These are phyloP conservation scores for Eupsilia transversa DNA, from an alignment of 2,888 invertebrate species.

Conservation along the genomic window DNA sequence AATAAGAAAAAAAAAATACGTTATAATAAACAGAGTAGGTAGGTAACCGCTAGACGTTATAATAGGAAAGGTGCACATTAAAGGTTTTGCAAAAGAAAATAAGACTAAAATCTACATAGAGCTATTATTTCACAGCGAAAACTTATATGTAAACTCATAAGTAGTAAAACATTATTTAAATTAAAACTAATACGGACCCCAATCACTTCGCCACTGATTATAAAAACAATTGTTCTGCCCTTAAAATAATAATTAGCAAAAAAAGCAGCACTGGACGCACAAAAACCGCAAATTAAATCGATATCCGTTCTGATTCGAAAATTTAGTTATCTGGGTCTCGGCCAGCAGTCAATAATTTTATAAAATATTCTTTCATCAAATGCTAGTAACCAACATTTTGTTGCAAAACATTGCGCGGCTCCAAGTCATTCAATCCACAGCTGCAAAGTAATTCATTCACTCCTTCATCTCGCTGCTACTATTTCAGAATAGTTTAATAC, in stretches of 20 bases:
- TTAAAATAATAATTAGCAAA: constrained; percentile 5
- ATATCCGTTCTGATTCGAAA: constrained; percentile 13
- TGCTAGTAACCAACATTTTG: constrained; percentile 22
- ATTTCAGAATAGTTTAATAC: constrained; percentile 57
- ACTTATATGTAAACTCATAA: no score
- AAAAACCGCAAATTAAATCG: background rate
- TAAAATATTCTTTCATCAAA: constrained; percentile 48
- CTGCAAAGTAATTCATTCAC: constrained; percentile 56
- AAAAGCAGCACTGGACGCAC: background rate
- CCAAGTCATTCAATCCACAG: constrained; percentile 45
- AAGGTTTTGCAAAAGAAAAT: background rate
- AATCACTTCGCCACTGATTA: background rate
- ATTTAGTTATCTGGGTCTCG: constrained; percentile 49
- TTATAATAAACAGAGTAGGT: background rate
- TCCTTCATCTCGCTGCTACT: constrained; percentile 48
- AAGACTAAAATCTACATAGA: background rate
- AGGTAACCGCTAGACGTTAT: no score
- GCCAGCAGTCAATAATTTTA: constrained; percentile 42
- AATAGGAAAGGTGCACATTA: background rate
- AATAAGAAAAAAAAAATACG: background rate
- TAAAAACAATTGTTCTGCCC: background rate
- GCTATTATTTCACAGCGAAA: background rate
- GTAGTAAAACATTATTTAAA: background rate
- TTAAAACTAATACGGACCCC: background rate
- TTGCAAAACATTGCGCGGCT: constrained; percentile 37